Conservation (phyloP, 2,888 invertebrate genomes). For the Melinaea marsaeus region DNA sequence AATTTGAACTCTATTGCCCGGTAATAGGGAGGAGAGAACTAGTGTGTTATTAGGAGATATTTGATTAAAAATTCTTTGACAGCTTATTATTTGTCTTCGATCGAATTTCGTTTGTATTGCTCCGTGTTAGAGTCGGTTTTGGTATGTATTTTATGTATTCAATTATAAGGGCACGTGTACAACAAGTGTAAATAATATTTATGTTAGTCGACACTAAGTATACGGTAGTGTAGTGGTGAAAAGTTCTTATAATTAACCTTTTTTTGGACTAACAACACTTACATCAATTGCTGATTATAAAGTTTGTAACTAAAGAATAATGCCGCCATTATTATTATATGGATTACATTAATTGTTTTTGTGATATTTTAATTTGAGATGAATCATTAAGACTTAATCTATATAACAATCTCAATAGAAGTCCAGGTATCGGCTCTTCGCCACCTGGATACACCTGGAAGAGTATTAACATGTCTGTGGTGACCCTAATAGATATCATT, state of each 20-base stretch:
- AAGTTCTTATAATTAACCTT: not conserved
- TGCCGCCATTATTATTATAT: too few relatives aligned
- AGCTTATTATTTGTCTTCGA: conserved; percentile 13
- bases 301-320: too few relatives aligned
- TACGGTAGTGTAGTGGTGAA: conserved; percentile 19
- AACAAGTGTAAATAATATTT: conserved; percentile 25
- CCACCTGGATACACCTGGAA: conserved; percentile 33
- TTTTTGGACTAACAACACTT: not conserved
- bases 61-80: conserved; percentile 14
- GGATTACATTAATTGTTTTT: too few relatives aligned
- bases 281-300: too few relatives aligned
- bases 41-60: conserved; percentile 9
- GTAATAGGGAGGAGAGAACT: conserved; percentile 7
- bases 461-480: conserved; percentile 23
- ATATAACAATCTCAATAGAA: too few relatives aligned
- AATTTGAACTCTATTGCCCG: conserved; percentile 18
- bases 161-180: conserved; percentile 24
- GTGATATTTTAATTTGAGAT: too few relatives aligned
- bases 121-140: conserved; percentile 10
- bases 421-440: conserved; percentile 12
- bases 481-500: conserved; percentile 31
- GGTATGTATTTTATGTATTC: conserved; percentile 8
- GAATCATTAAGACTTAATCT: too few relatives aligned
- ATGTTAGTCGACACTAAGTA: conserved; percentile 28
- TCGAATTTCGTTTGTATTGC: conserved; percentile 12